Evolutionary conservation across 1,140 invertebrate genomes (phyloP), one percentile per base, ranked within the genome.

Genomic region (Lordiphosa mommai): DNA sequence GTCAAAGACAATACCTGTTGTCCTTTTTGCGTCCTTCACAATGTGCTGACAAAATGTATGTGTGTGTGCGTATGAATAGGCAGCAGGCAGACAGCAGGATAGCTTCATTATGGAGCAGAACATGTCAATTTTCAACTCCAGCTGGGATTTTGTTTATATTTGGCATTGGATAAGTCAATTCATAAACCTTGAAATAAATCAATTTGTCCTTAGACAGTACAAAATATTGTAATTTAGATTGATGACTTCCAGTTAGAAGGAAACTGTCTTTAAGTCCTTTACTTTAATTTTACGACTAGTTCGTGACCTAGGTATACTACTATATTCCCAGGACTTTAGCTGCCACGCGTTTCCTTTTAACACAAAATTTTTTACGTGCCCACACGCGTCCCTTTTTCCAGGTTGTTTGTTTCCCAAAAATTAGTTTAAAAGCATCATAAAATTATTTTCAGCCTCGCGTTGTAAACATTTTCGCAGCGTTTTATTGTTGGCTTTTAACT

Each of bases 361-460:
- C 60, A 61, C 60, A 61, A 61, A 72, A 68, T 79, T 59, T 65
- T 82, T 70, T 70, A 80, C 66, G 65, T 80, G 71, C 71, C 50
- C 70, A 82, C 76, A 82, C 74, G 76, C 61, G 76, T 74, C 27
- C 61, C 74, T 37, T 58, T 79, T 59, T 72, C 64, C 64, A 69
- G 60, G 61, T 74, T 74, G 57, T 82, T 77, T 68, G 67, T 80
- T 79, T 72, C 77, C 72, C 71, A 66, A 84, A 82, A 82, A 82
- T 82, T 82, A 82, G 72, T 84, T 82, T 82, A 84, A 82, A 82
- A 82, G 77, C 77, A 77, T 84, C 77, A 84, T 82, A 82, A 82
- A 82, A 82, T 84, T 64, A 82, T 82, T 77, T 84, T 77, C 68
- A 63, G 76, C 61, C 36, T 51, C 61, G 44, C 67, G 51, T 36